phyloP scores from a whole-genome alignment of 2,113 vertebrate species.

The Chaetura pelagica region DNA sequence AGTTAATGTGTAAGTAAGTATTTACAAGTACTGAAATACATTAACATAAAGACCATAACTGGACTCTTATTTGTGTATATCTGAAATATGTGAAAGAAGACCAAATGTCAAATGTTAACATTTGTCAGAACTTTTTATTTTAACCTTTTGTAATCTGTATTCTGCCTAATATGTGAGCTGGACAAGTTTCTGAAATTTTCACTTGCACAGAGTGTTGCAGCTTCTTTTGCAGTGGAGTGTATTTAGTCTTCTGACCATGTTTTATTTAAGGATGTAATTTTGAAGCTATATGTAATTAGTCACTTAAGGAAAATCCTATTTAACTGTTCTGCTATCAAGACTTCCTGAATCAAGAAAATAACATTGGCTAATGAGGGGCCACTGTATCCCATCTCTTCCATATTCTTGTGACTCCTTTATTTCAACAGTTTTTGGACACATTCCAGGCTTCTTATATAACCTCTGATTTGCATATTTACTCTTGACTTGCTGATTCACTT shows the following conservation, averaged over 20 bases:
- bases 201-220: neutral
- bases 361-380: neutral
- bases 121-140: neutral
- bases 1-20: neutral
- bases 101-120: neutral
- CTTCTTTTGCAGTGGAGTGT: neutral
- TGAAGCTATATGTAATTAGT: neutral
- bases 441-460: slow-evolving; percentile 10
- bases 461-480: neutral
- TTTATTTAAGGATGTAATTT: neutral
- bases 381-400: neutral
- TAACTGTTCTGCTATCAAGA: neutral
- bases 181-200: neutral
- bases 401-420: neutral
- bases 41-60: neutral
- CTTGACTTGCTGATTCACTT: slow-evolving; percentile 30
- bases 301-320: neutral
- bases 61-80: neutral
- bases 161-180: neutral
- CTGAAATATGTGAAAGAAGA: neutral
- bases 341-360: neutral
- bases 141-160: neutral
- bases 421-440: neutral
- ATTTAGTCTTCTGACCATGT: neutral
- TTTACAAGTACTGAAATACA: neutral